Evolutionary conservation across 2,113 vertebrate species (phyloP), one percentile per base, ranked within the genome.

Genomic region (Holacanthus passer): DNA sequence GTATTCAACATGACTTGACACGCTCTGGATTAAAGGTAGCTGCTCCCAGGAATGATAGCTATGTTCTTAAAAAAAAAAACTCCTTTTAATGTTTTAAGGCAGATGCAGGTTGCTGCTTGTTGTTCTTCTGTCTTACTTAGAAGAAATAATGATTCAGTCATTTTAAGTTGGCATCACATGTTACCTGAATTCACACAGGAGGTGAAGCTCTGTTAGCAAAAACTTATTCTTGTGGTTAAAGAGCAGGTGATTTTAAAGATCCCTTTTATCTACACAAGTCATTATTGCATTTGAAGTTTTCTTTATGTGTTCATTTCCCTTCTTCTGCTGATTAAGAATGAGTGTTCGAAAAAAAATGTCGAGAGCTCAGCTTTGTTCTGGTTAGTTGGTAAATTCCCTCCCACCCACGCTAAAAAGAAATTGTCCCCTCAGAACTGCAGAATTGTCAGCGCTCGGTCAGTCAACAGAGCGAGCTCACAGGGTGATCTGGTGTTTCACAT

Each of bases 401-500:
- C 56, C 60, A 48, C 81, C 55, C 67, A 83, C 29, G 39, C 82
- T 45, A 31, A 79, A 74, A 78, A 69, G 43, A 83, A 83, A 76
- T n/a, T 64, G 76, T 87, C 66, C 17, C 69, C 50, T 78, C 85
- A 82, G 81, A 81, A 41, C 50, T 73, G 79, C 63, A 77, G 71
- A 85, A 77, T 67, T 83, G 83, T 88, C 86, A 88, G 66, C 62
- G 13, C 55, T 83, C 60, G 60, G 90, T 92, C 91, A 87, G 86
- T 93, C 89, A 87, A 66, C 67, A 64, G 69, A 86, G 82, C 75
- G 55, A 32, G 65, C 80, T 87, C 88, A 29, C 77, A 17, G 41
- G 35, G 73, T 16, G 67, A 75, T 82, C 66, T 76, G 43, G 27
- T 79, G 72, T 63, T 76, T 53, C 72, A 83, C 85, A 60, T 88